phyloP scores from a whole-genome alignment of 2,113 vertebrate species.

The Elephas maximus region DNA sequence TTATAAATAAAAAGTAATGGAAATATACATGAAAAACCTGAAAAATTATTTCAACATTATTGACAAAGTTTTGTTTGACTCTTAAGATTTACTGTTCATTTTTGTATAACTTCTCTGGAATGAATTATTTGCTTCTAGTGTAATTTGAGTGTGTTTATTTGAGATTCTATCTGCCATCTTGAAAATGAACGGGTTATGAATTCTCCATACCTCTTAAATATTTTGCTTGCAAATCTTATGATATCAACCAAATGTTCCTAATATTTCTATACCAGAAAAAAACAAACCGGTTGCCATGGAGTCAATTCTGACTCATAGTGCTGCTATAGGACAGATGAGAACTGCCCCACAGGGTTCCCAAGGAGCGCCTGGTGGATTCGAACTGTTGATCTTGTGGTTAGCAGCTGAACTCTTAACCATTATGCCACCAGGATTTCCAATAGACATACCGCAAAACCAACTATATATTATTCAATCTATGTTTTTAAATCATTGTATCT shows the following conservation, averaged over 20 bases:
- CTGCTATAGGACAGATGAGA: too few species aligned
- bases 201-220: neutral
- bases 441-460: too few species aligned
- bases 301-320: too few species aligned
- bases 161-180: neutral
- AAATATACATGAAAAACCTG: neutral
- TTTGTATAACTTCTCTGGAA: neutral
- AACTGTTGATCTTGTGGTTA: too few species aligned
- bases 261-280: neutral
- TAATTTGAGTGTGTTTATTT: neutral
- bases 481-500: neutral
- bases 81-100: neutral
- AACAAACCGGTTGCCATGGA: too few species aligned
- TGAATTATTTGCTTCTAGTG: neutral
- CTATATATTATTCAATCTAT: neutral
- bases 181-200: neutral
- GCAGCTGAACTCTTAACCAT: too few species aligned
- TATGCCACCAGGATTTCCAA: too few species aligned
- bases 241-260: neutral
- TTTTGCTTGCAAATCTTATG: neutral
- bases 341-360: too few species aligned
- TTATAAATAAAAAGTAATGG: neutral
- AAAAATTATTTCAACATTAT: neutral
- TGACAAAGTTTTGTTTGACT: neutral
- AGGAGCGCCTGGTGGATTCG: too few species aligned